Percentiles rank a stretch among this genome's conserved stretches.
These are phyloP conservation scores for Xenopus petersii DNA, from an alignment of 2,797 vertebrate genomes.

Conservation along the genomic window DNA sequence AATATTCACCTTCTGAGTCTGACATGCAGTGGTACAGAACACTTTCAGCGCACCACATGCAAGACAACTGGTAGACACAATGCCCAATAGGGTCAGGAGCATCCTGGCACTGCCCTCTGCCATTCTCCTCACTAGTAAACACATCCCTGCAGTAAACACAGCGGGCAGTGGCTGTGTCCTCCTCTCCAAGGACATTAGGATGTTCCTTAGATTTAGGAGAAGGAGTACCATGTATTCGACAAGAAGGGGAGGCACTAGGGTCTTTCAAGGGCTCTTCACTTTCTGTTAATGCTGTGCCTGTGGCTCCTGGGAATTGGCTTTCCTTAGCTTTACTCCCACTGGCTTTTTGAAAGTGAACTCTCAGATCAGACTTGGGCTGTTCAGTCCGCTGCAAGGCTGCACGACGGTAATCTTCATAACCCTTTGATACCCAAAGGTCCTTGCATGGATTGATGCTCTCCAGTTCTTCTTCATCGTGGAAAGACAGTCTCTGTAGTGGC, in stretches of 20 bases:
- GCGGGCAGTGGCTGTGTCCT: slow-evolving; percentile 53
- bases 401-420: slow-evolving; percentile 85
- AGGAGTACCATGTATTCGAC: slow-evolving; percentile 57
- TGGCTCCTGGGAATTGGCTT: slow-evolving; percentile 62
- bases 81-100: slow-evolving; percentile 85
- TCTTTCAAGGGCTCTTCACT: slow-evolving; percentile 58
- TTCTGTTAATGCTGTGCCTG: slow-evolving; percentile 53
- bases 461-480: slow-evolving; percentile 78
- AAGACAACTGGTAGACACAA: slow-evolving; percentile 86
- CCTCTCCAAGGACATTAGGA: slow-evolving; percentile 30
- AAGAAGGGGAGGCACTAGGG: slow-evolving; percentile 61
- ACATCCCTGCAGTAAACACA: slow-evolving; percentile 91
- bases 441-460: slow-evolving; percentile 76
- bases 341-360: slow-evolving; percentile 84
- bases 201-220: slow-evolving; percentile 42
- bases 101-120: slow-evolving; percentile 85
- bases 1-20: slow-evolving; percentile 92
- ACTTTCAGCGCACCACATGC: slow-evolving; percentile 91
- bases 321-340: slow-evolving; percentile 60
- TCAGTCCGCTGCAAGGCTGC: slow-evolving; percentile 71
- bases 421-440: slow-evolving; percentile 79
- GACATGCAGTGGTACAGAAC: slow-evolving; percentile 95
- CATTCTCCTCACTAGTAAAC: slow-evolving; percentile 82
- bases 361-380: slow-evolving; percentile 77
- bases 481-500: slow-evolving; percentile 73